Conservation (phyloP, 2,888 invertebrate species). For the Drosophila algonquin region DNA sequence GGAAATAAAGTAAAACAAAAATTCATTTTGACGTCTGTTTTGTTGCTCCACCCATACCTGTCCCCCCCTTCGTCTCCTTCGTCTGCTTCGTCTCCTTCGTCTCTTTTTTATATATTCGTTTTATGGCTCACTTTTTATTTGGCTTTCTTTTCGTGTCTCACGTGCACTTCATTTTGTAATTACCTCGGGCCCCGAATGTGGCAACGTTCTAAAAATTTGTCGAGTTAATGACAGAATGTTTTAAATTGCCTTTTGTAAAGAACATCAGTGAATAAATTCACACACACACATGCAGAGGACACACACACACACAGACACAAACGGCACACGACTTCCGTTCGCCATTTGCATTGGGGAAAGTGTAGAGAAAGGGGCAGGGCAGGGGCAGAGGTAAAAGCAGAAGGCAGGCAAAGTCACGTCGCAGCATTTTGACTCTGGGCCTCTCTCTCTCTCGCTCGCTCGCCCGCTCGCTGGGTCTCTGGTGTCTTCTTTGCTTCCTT, state of each 20-base stretch:
- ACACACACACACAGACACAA: not conserved
- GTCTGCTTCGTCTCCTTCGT: not conserved
- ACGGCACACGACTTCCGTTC: conserved; percentile 49
- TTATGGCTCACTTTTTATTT: conserved; percentile 37
- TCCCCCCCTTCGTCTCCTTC: not conserved
- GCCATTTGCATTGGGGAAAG: conserved; percentile 43
- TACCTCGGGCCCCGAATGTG: conserved; percentile 51
- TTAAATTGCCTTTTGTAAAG: conserved; percentile 56
- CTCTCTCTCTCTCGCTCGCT: not conserved
- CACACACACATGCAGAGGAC: conserved; percentile 18
- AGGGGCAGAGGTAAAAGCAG: not conserved
- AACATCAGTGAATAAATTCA: conserved; percentile 46
- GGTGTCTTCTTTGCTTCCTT: not conserved
- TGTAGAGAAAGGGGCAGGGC: not conserved
- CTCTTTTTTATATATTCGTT: conserved; percentile 8
- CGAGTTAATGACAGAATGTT: conserved; percentile 67
- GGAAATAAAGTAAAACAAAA: conserved; percentile 29
- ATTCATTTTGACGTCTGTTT: conserved; percentile 41
- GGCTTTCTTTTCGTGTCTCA: conserved; percentile 16
- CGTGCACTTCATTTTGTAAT: conserved; percentile 69
- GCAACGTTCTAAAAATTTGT: conserved; percentile 64
- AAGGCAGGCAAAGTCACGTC: conserved; percentile 51
- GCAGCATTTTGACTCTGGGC: conserved; percentile 50
- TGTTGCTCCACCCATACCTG: conserved; percentile 3
- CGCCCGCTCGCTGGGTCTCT: conserved; percentile 1